These are phyloP conservation scores for Tigriopus californicus DNA, from an alignment of 2,888 invertebrate species.

Conservation along the genomic window DNA sequence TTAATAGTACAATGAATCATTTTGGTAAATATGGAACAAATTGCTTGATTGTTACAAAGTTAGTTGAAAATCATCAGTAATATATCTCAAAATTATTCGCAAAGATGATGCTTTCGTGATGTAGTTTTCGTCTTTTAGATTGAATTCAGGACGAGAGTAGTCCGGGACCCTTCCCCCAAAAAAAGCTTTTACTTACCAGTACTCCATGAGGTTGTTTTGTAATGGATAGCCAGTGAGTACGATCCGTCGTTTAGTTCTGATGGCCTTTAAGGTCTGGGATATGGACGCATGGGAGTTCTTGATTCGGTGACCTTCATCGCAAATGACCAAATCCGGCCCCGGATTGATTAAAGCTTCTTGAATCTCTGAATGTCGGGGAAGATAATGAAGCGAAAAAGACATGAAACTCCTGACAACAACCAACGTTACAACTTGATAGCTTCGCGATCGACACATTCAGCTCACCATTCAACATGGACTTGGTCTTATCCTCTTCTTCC, in stretches of 20 bases:
- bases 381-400: not conserved
- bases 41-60: too few species aligned
- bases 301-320: conserved; percentile 92
- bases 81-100: too few species aligned
- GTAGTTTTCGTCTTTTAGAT: too few species aligned
- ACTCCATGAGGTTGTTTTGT: conserved; percentile 82
- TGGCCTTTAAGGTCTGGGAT: conserved; percentile 68
- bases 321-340: conserved; percentile 82
- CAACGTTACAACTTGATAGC: too few species aligned
- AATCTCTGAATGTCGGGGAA: conserved; percentile 40
- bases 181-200: conserved; percentile 17
- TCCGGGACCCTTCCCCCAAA: too few species aligned
- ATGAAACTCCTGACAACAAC: too few species aligned
- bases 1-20: too few species aligned
- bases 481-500: conserved; percentile 37
- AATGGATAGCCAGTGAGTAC: conserved; percentile 95
- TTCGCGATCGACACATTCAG: too few species aligned
- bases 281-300: conserved; percentile 96
- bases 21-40: too few species aligned
- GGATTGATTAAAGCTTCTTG: conserved; percentile 66
- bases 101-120: too few species aligned
- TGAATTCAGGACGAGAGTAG: too few species aligned
- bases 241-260: conserved; percentile 77
- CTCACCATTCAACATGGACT: conserved; percentile 45
- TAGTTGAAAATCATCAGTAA: too few species aligned